phyloP scores from a whole-genome alignment of 2,888 invertebrate genomes.

The Icerya purchasi region DNA sequence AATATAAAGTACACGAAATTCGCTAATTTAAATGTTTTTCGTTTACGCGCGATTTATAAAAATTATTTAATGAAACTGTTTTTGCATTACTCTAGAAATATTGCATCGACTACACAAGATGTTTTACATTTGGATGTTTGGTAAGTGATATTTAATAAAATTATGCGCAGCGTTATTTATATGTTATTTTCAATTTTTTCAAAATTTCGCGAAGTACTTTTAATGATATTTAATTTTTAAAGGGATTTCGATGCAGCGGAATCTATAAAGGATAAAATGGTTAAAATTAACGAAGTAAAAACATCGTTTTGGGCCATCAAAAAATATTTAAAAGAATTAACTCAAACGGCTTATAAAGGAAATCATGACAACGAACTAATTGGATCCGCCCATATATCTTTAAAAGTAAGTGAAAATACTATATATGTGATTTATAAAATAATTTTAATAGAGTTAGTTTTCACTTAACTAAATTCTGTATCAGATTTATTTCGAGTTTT shows the following conservation, averaged over 20 bases:
- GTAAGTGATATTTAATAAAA: slow-evolving; percentile 2
- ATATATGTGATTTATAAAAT: no score
- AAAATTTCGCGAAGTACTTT: no score
- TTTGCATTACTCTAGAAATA: neutral
- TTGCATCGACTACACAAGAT: slow-evolving; percentile 5
- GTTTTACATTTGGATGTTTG: slow-evolving; percentile 10
- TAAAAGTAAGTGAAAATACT: slow-evolving; percentile 67
- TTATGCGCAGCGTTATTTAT: slow-evolving; percentile 23
- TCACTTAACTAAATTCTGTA: no score
- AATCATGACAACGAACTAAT: slow-evolving; percentile 89
- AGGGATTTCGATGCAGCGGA: slow-evolving; percentile 80
- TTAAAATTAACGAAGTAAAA: slow-evolving; percentile 64
- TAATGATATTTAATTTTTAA: no score
- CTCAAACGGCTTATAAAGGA: slow-evolving; percentile 81
- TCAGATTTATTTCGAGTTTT: no score
- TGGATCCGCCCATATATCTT: slow-evolving; percentile 62
- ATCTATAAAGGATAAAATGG: slow-evolving; percentile 67
- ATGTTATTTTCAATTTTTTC: no score
- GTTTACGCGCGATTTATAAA: no score
- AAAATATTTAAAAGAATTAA: slow-evolving; percentile 71
- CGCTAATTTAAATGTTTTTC: no score
- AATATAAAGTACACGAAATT: no score
- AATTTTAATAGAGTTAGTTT: neutral
- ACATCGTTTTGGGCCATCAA: slow-evolving; percentile 54
- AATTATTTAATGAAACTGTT: no score